Percentiles rank a stretch among this genome's conserved stretches.
Conservation (phyloP, 2,113 vertebrate species). For the Aspidoscelis tigris region DNA sequence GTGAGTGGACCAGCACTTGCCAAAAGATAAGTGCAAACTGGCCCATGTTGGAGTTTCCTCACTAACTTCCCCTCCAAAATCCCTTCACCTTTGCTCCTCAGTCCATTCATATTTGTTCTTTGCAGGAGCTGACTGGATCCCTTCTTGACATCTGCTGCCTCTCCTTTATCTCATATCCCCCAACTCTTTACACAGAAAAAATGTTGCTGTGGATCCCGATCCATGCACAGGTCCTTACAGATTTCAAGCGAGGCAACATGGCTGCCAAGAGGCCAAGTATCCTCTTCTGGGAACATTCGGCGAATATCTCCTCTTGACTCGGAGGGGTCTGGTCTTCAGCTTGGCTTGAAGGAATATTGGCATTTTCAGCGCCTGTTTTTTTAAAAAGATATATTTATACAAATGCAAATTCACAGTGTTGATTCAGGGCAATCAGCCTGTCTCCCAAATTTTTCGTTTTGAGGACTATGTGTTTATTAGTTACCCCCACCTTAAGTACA, state of each 20-base stretch:
- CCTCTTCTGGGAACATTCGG: slow-evolving; percentile 96
- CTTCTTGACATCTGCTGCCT: background rate
- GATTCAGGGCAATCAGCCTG: too few species aligned
- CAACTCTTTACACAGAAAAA: background rate
- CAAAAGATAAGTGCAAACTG: too few species aligned
- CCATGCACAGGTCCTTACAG: slow-evolving; percentile 73
- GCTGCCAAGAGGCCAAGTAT: slow-evolving; percentile 93
- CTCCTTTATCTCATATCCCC: background rate
- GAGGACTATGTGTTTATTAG: too few species aligned
- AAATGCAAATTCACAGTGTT: too few species aligned
- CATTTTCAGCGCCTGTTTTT: slow-evolving; percentile 57
- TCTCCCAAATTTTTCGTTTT: background rate
- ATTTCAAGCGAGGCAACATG: slow-evolving; percentile 91
- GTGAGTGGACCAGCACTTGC: too few species aligned
- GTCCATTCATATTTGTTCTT: too few species aligned
- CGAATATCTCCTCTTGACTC: slow-evolving; percentile 91
- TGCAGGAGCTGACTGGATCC: too few species aligned
- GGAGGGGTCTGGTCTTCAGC: slow-evolving; percentile 78
- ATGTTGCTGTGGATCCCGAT: too few species aligned
- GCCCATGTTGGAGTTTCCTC: too few species aligned
- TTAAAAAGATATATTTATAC: slow-evolving; percentile 5
- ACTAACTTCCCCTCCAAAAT: too few species aligned
- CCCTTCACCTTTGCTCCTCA: too few species aligned
- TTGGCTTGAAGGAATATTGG: slow-evolving; percentile 68
- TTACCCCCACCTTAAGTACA: too few species aligned